phyloP scores from a whole-genome alignment of 2,113 vertebrate genomes.

The Rafetus swinhoei region DNA sequence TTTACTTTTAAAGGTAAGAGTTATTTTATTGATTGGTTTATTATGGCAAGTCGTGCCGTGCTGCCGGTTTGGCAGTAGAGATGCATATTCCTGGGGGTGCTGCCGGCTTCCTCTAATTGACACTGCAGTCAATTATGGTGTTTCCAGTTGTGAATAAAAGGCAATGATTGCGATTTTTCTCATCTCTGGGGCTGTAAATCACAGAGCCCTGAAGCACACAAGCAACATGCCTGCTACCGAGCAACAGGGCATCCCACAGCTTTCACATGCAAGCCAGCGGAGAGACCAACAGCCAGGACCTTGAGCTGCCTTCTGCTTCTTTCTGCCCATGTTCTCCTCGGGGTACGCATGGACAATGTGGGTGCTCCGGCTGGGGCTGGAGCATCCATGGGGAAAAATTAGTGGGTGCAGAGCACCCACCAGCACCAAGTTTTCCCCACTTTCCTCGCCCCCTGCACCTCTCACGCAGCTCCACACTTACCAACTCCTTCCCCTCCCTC shows the following conservation, averaged over 20 bases:
- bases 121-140: conserved; percentile 43
- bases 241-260: background rate
- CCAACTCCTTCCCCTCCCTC: too few species aligned
- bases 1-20: conserved; percentile 39
- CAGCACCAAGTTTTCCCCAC: too few species aligned
- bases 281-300: background rate
- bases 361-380: too few species aligned
- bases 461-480: too few species aligned
- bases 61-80: conserved; percentile 25
- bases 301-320: background rate
- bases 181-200: conserved; percentile 51
- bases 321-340: rapidly evolving
- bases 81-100: conserved; percentile 36
- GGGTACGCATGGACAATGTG: too few species aligned
- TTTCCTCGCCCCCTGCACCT: too few species aligned
- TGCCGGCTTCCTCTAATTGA: conserved; percentile 25
- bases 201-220: background rate
- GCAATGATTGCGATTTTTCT: conserved; percentile 52
- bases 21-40: conserved; percentile 29
- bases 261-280: background rate
- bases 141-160: conserved; percentile 68
- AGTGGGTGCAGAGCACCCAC: too few species aligned
- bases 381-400: too few species aligned
- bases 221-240: background rate
- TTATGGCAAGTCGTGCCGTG: conserved; percentile 47